These are phyloP conservation scores for Eilema sororculum DNA, from an alignment of 2,888 invertebrate species.

Conservation along the genomic window DNA sequence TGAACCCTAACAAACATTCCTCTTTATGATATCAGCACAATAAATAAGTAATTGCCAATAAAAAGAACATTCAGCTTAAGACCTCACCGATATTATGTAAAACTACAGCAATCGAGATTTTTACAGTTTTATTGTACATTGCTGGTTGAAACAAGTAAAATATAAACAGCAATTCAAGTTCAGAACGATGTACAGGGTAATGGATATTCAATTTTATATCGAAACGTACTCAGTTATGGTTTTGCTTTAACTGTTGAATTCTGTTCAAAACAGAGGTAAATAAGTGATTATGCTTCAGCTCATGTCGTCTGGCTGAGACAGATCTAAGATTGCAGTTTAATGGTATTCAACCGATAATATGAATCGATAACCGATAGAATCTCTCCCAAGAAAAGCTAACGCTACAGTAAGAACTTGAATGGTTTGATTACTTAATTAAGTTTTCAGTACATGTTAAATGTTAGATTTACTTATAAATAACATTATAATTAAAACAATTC, in stretches of 20 bases:
- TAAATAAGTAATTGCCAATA: constrained; percentile 6
- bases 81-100: neutral
- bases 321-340: neutral
- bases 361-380: neutral
- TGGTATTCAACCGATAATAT: neutral
- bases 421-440: too few species aligned
- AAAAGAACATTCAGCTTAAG: neutral
- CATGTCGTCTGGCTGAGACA: neutral
- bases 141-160: too few species aligned
- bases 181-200: neutral
- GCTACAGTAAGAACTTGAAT: too few species aligned
- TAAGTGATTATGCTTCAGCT: neutral
- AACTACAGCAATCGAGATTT: neutral
- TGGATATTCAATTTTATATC: neutral
- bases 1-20: constrained; percentile 10
- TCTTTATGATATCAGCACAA: constrained; percentile 11
- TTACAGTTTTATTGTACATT: neutral
- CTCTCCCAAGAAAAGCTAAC: too few species aligned
- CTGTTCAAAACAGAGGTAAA: neutral
- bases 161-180: neutral
- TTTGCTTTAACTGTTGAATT: neutral
- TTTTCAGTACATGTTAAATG: too few species aligned
- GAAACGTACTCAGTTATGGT: neutral
- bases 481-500: too few species aligned
- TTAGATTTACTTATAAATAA: too few species aligned